Evolutionary conservation across 2,113 vertebrate genomes (phyloP).

Genomic region (Cyanoderma ruficeps): DNA sequence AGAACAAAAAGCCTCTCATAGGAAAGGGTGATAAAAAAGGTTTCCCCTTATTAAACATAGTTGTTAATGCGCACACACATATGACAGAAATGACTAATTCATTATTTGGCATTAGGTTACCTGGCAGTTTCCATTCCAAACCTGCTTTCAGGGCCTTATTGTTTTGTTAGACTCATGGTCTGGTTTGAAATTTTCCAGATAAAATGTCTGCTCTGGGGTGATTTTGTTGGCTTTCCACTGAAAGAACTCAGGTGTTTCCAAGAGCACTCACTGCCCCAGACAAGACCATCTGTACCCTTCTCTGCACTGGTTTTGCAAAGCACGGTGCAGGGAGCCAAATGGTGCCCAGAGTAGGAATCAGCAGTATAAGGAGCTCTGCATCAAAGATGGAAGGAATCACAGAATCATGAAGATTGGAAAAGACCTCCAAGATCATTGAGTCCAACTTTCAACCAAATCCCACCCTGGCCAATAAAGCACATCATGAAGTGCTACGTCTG

Average conservation of each 20-base stretch:
- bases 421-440: not conserved
- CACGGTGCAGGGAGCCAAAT: not conserved
- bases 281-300: not conserved
- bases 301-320: not conserved
- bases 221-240: not conserved
- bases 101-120: not conserved
- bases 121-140: not conserved
- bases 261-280: not conserved
- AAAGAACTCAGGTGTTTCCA: not conserved
- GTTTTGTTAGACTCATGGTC: not conserved
- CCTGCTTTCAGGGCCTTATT: not conserved
- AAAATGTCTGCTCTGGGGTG: not conserved
- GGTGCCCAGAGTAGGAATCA: not conserved
- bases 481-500: rapidly evolving
- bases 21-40: not conserved
- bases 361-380: not conserved
- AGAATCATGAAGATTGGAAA: not conserved
- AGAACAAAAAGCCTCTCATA: not conserved
- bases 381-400: not conserved
- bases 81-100: not conserved
- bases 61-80: not conserved
- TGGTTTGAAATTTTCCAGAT: not conserved
- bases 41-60: not conserved
- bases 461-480: not conserved
- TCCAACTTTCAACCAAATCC: not conserved